Evolutionary conservation across 2,888 invertebrate genomes (phyloP).

Genomic region (Anaspis maculata): DNA sequence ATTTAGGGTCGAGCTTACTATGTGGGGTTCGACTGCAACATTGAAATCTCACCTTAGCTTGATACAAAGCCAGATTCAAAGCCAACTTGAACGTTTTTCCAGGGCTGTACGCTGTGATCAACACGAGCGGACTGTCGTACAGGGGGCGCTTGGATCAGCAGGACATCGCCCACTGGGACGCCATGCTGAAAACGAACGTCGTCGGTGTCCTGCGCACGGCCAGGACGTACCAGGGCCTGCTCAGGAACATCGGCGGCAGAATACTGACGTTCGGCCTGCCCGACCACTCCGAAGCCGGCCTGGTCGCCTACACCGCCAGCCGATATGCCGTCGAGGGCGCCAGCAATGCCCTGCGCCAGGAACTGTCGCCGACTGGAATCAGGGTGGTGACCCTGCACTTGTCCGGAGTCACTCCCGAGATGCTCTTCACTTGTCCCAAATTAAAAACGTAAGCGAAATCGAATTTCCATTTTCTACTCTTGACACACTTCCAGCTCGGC

Average conservation of each 20-base stretch:
- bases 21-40: too few species aligned
- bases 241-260: slow-evolving; percentile 57
- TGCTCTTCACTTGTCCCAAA: slow-evolving; percentile 58
- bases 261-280: slow-evolving; percentile 61
- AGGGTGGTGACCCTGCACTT: slow-evolving; percentile 70
- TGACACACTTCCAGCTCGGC: not conserved
- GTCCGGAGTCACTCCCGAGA: slow-evolving; percentile 55
- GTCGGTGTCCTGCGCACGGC: slow-evolving; percentile 66
- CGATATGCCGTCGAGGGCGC: slow-evolving; percentile 72
- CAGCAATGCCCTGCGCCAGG: slow-evolving; percentile 61
- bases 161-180: slow-evolving; percentile 63
- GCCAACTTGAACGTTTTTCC: slow-evolving; percentile 30
- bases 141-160: slow-evolving; percentile 62
- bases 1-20: too few species aligned
- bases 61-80: too few species aligned
- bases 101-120: slow-evolving; percentile 77
- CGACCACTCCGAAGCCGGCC: slow-evolving; percentile 43
- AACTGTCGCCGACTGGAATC: slow-evolving; percentile 61
- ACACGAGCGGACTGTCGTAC: slow-evolving; percentile 70
- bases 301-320: slow-evolving; percentile 49
- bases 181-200: slow-evolving; percentile 61
- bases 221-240: slow-evolving; percentile 63
- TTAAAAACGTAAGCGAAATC: slow-evolving; percentile 43
- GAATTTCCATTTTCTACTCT: slow-evolving; percentile 6
- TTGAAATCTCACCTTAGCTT: too few species aligned